Evolutionary conservation across 2,888 invertebrate genomes (phyloP).

Genomic region (Drymonia ruficornis): DNA sequence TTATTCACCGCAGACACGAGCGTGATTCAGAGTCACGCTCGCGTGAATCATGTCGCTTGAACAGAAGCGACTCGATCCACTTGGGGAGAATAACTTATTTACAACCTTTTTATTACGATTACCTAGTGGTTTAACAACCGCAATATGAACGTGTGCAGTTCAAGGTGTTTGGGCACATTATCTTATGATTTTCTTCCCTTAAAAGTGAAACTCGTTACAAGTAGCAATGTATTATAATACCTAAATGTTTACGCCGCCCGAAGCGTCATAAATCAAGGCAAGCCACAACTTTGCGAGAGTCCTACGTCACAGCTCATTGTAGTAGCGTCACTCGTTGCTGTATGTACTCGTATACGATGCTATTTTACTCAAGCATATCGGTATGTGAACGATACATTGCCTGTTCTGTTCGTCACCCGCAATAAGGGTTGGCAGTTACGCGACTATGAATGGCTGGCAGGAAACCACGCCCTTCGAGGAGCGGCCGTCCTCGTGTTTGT

Average conservation of each 20-base stretch:
- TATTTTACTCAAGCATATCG: neutral
- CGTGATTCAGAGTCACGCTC: neutral
- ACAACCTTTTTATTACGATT: too few species aligned
- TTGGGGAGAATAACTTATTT: neutral
- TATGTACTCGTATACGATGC: neutral
- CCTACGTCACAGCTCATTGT: neutral
- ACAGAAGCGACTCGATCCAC: neutral
- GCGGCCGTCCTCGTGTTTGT: neutral
- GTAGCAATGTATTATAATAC: too few species aligned
- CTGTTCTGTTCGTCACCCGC: neutral
- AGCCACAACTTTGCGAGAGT: too few species aligned
- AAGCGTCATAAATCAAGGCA: too few species aligned
- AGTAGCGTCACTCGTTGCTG: neutral
- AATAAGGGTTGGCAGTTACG: neutral
- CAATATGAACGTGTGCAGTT: too few species aligned
- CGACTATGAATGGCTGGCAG: neutral
- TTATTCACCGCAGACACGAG: neutral
- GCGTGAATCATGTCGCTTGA: neutral
- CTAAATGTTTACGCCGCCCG: too few species aligned
- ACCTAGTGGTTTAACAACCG: too few species aligned
- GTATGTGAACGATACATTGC: neutral
- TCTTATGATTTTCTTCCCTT: too few species aligned
- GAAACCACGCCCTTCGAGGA: neutral
- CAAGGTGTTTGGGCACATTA: too few species aligned
- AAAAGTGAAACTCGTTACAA: too few species aligned